Evolutionary conservation across 2,888 invertebrate species (phyloP), one percentile per base, ranked within the genome.

Genomic region (Trimorus sp.): DNA sequence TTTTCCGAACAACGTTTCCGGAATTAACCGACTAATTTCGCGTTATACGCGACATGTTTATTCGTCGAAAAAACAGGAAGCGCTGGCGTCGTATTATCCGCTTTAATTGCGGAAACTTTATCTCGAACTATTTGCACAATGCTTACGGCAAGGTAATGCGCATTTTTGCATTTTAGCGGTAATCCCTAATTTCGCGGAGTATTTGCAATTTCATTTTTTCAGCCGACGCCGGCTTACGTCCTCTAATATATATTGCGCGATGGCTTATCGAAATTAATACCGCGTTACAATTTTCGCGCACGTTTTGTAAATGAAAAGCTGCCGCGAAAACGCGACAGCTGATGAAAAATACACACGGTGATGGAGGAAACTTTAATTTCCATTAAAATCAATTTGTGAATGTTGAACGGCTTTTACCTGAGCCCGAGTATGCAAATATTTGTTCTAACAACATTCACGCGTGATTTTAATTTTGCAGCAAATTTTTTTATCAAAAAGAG

Each of bases 31-130:
- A 36, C 15, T 42, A 59, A 59, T 11, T 59, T 59, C 11, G n/a
- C 38, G 40, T 42, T 62, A 7, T 48, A 12, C 38, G 42, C 42
- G 48, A 58, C 58, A 15, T 15, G 58, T 69, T 69, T 58, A 15
- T 37, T 69, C 58, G 53, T 68, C 38, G 37, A 36, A 58, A 69
- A 56, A 58, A 37, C 68, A 69, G 68, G 66, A 69, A 69, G 54
- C 36, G 42, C 54, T 15, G 37, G 63, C 49, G 38, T 36, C 14
- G 48, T 37, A 37, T 69, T 69, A 69, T 58, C 45, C 36, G 14
- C n/a, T 14, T 36, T 15, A 58, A 69, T 69, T 58, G 68, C 56
- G 68, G 68, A 69, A 69, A 37, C 48, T 48, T 5, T 48, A 58
- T 58, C n/a, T 58, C 15, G 9, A 36, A 40, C 38, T 69, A 38